These are phyloP conservation scores for Thunnus albacares DNA, from an alignment of 2,797 vertebrate genomes.

Conservation along the genomic window DNA sequence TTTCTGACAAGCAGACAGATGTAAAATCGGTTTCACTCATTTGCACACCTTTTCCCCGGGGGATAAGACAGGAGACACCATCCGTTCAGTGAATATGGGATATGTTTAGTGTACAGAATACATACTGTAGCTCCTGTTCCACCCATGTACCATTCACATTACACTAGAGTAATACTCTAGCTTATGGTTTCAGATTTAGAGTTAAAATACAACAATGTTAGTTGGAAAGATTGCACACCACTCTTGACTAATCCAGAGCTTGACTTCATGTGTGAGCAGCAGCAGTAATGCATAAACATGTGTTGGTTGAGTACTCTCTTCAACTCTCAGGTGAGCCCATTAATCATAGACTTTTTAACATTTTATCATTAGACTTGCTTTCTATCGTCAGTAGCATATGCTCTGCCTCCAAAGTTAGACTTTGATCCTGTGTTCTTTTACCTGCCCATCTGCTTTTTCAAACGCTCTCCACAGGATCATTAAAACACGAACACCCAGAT, in stretches of 20 bases:
- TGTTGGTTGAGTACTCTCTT: conserved; percentile 30
- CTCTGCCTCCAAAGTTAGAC: conserved; percentile 43
- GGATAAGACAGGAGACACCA: conserved; percentile 59
- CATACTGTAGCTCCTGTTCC: conserved; percentile 17
- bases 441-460: conserved; percentile 62
- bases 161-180: conserved; percentile 1
- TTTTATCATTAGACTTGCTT: conserved; percentile 59
- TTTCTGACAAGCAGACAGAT: conserved; percentile 81
- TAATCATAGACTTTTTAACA: conserved; percentile 59
- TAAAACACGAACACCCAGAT: conserved; percentile 45
- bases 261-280: conserved; percentile 31
- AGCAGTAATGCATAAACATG: conserved; percentile 48
- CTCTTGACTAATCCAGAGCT: conserved; percentile 17
- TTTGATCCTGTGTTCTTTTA: conserved; percentile 62
- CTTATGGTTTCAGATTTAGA: conserved; percentile 21
- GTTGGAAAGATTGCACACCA: not conserved
- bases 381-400: conserved; percentile 51
- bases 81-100: conserved; percentile 49
- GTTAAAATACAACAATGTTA: conserved; percentile 28
- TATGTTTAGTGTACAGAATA: conserved; percentile 29
- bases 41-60: conserved; percentile 76
- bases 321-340: conserved; percentile 58
- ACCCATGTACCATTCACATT: not conserved
- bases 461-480: conserved; percentile 53
- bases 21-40: conserved; percentile 82